phyloP scores from a whole-genome alignment of 2,888 invertebrate species.

The Bombylius discolor region DNA sequence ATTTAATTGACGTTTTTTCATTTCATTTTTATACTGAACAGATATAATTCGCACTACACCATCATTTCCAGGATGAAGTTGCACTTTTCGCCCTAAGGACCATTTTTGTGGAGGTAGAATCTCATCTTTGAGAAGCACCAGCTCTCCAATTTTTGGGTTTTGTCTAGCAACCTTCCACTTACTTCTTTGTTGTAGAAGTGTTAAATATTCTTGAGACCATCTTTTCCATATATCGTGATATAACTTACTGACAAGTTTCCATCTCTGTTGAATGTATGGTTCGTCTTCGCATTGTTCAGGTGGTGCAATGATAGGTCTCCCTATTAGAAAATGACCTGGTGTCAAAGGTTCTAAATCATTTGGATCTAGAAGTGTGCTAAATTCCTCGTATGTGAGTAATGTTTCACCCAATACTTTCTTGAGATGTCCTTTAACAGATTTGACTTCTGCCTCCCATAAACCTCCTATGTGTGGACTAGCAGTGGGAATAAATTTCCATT shows the following conservation, averaged over 20 bases:
- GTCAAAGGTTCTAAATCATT: slow-evolving; percentile 8
- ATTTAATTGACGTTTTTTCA: too few species aligned
- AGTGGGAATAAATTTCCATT: slow-evolving; percentile 24
- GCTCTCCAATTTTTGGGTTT: neutral
- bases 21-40: too few species aligned
- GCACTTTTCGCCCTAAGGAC: too few species aligned
- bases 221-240: slow-evolving; percentile 6
- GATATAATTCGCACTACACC: too few species aligned
- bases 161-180: neutral
- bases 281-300: slow-evolving; percentile 13
- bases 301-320: slow-evolving; percentile 2
- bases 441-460: slow-evolving; percentile 23
- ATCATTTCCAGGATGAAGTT: too few species aligned
- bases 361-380: slow-evolving; percentile 17
- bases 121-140: neutral
- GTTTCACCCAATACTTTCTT: slow-evolving; percentile 16
- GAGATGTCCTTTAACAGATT: slow-evolving; percentile 21
- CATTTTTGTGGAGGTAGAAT: too few species aligned
- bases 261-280: neutral
- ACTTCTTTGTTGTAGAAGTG: neutral
- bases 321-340: slow-evolving; percentile 13
- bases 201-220: slow-evolving; percentile 1
- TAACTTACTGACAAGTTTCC: slow-evolving; percentile 1
- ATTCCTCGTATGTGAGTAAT: slow-evolving; percentile 19
- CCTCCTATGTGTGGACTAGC: slow-evolving; percentile 23